Base-by-base conservation (phyloP, 2,888 invertebrate species). In the Megamerina dolium region DNA sequence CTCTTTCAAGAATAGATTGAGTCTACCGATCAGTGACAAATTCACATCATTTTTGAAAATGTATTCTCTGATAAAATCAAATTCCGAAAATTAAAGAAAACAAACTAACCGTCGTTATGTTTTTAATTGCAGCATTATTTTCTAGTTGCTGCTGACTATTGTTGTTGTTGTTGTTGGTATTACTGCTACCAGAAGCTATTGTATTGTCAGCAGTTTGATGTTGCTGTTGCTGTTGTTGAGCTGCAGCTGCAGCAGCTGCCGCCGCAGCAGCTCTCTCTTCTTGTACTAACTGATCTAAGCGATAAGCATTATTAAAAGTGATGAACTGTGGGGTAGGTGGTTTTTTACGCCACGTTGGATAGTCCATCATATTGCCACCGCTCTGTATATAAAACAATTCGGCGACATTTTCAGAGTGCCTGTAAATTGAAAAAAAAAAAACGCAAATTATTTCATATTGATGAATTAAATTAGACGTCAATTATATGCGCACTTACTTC, bases 281-380 rank as follows among this genome's bases (percentile, higher is more conserved):
- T 53, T 60, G 61, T 54, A 75, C 77, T 52, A 80, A 77, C 50
- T 77, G 76, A 57, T 82, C 81, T 58, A 85, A 77, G 48, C 78
- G 77, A 57, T 84, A 80, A 60, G 85, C 82, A 62, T 83, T 83
- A 57, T 87, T 74, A 69, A 87, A 89, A 41, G 82, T 78, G 48
- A 83, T 65, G 63, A 87, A 83, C 66, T 83, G 83, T 47, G 83
- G 80, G 53, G 82, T 79, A 45, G 86, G 81, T 52, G 88, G 84
- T 58, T 85, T 77, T 70, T 88, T 89, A 56, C 85, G 83, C 86
- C 90, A 93, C 56, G 79, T 75, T 56, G 81, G 80, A 72, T 85
- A 88, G 69, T 94, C 93, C 80, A 90, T 83, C 77, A 92, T 81
- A 73, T 89, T 88, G 51, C 89, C 88, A 57, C 86, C 86, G 59